Evolutionary conservation across 2,113 vertebrate species (phyloP), one percentile per base, ranked within the genome.

Genomic region (Cichladusa arquata): DNA sequence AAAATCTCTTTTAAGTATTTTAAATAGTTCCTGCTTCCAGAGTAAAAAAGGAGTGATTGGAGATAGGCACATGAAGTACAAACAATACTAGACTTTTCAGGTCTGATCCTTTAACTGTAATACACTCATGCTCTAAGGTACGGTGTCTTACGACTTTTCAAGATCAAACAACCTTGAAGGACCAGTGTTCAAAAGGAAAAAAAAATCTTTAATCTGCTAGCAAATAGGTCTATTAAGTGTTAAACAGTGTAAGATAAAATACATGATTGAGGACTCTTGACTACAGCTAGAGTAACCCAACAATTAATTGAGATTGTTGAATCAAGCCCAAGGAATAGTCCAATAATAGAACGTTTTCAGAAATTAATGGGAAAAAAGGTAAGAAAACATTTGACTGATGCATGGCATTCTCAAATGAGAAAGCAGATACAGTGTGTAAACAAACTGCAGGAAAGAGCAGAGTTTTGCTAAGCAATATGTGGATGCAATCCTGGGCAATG

Each of bases 231-330:
- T 95, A 72, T 89, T 92, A 92, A 87, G 48, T 76, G 89, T 95
- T 96, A 91, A 96, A 89, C 86, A 92, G 40, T 40, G 73, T 92
- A 69, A 95, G 89, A 87, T 93, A 95, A 91, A 91, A 95, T 71
- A 56, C 28, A 29, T 88, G 72, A 92, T 95, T 91, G 81, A 95
- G 72, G 66, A 91, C 80, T 87, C 69, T 67, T 71, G 83, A 79
- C 80, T 95, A 36, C 40, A 79, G 70, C 61, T 93, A 84, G 67
- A 78, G 67, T 74, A 90, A 74, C 86, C 72, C 86, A 95, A 56
- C 65, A 84, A 38, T 86, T 95, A 92, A 87, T 53, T 82, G 70
- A 72, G 45, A 57, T 61, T 84, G 81, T 91, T 92, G 91, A 92
- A 94, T 79, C 61, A 71, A 88, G 57, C 47, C 83, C 53, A 89